Evolutionary conservation across 2,888 invertebrate genomes (phyloP).

Genomic region (Dasysyrphus tricinctus): DNA sequence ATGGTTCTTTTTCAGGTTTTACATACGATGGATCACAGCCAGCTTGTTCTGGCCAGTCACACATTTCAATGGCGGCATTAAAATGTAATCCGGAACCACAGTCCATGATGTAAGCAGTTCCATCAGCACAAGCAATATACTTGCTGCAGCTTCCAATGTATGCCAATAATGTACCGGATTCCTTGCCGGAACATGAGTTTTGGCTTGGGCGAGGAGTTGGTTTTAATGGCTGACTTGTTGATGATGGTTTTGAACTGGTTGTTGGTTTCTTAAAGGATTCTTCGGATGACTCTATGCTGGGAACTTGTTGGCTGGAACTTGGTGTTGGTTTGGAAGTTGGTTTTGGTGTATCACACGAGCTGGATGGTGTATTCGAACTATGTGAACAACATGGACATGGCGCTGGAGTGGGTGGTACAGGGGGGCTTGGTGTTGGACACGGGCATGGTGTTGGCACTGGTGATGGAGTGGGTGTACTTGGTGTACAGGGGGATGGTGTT

Average conservation of each 20-base stretch:
- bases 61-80: background rate
- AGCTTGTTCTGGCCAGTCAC: slow-evolving; percentile 76
- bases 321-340: background rate
- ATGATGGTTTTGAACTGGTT: background rate
- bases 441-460: background rate
- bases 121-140: slow-evolving; percentile 16
- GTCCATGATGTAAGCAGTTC: slow-evolving; percentile 7
- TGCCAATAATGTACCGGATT: background rate
- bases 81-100: slow-evolving; percentile 21
- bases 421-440: background rate
- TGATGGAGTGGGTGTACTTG: background rate
- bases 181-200: slow-evolving; percentile 5
- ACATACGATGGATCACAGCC: slow-evolving; percentile 71
- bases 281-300: background rate
- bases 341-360: background rate
- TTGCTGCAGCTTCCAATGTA: slow-evolving; percentile 7
- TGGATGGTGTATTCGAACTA: background rate
- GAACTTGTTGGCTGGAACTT: background rate
- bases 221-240: background rate
- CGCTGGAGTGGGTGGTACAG: background rate
- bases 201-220: background rate
- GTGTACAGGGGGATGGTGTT: background rate
- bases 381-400: no score
- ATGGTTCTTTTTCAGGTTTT: background rate
- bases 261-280: background rate